Conservation (phyloP, 2,888 invertebrate species). For the Tinea pellionella region DNA sequence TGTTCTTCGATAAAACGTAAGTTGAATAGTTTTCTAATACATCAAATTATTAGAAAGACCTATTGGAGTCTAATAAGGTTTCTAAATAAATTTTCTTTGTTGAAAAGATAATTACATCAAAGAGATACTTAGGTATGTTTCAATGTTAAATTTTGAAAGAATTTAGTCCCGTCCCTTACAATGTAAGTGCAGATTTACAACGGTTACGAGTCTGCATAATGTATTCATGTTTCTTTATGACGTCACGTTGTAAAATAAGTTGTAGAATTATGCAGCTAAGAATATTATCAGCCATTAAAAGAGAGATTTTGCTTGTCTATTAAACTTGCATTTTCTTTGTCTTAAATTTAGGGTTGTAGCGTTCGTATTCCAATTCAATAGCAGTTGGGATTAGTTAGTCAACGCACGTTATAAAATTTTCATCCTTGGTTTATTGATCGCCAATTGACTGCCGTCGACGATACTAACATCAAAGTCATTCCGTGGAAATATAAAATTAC, state of each 20-base stretch:
- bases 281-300: neutral
- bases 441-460: neutral
- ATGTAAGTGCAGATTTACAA: neutral
- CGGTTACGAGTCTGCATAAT: conserved; percentile 22
- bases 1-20: neutral
- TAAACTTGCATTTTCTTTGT: neutral
- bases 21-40: neutral
- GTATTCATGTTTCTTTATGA: conserved; percentile 36
- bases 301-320: neutral
- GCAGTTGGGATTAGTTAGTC: neutral
- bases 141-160: neutral
- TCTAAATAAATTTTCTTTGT: neutral
- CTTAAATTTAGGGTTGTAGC: neutral
- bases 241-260: conserved; percentile 47
- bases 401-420: neutral
- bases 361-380: neutral
- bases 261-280: conserved; percentile 46
- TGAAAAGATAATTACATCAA: too few species aligned
- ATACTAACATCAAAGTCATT: too few species aligned
- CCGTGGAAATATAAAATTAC: too few species aligned
- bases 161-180: neutral
- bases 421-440: neutral
- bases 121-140: too few species aligned
- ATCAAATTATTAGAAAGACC: neutral
- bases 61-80: neutral